These are phyloP conservation scores for Rosalia funebris DNA, from an alignment of 2,888 invertebrate genomes.

Conservation along the genomic window DNA sequence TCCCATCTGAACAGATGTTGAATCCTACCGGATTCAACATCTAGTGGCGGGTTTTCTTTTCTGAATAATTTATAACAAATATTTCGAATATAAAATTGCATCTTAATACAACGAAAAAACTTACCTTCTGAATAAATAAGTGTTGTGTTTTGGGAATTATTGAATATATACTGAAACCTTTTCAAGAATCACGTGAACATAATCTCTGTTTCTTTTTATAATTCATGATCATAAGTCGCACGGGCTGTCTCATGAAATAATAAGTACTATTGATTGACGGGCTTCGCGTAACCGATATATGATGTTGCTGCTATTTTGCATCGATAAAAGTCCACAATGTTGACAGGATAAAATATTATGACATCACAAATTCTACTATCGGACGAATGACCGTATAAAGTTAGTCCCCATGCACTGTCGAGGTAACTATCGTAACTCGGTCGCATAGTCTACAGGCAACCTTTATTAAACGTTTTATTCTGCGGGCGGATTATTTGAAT, in stretches of 20 bases:
- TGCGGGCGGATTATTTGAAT: not conserved
- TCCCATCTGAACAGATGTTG: no score
- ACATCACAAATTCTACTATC: not conserved
- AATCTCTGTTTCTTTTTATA: slow-evolving; percentile 9
- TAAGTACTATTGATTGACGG: slow-evolving; percentile 2
- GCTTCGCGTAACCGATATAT: not conserved
- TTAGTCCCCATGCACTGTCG: no score
- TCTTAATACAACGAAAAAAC: no score
- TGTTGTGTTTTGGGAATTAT: no score
- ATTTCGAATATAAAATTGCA: no score
- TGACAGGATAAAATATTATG: not conserved
- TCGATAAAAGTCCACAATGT: not conserved
- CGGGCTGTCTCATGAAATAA: slow-evolving; percentile 8
- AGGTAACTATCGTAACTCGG: not conserved
- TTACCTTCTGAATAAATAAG: no score
- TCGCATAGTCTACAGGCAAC: not conserved
- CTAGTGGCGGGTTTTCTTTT: no score
- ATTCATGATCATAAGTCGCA: slow-evolving; percentile 14
- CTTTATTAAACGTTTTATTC: not conserved
- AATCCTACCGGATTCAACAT: no score
- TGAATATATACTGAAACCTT: no score
- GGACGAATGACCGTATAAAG: not conserved
- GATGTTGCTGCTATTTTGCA: slow-evolving; percentile 13
- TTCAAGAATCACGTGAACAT: slow-evolving; percentile 9
- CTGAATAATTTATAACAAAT: no score